Conservation (phyloP, 1,140 invertebrate species). For the Drosophila carrolli region DNA sequence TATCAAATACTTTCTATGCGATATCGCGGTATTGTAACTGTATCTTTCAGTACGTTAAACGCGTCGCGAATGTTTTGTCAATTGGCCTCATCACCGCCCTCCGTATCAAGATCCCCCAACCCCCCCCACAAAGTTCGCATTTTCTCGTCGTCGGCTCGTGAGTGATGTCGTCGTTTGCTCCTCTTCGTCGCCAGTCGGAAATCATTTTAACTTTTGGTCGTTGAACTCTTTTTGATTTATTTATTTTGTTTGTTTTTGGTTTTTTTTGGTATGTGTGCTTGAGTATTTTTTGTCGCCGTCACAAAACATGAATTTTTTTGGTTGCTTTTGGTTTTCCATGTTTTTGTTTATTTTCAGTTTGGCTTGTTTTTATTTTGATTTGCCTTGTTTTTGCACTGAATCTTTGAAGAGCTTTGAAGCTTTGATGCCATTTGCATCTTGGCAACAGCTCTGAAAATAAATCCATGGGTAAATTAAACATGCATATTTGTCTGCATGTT, state of each 20-base stretch:
- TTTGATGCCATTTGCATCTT: constrained; percentile 11
- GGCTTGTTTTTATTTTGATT: constrained; percentile 28
- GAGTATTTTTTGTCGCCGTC: constrained; percentile 39
- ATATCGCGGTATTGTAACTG: constrained; percentile 56
- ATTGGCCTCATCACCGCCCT: constrained; percentile 20
- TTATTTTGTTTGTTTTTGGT: constrained; percentile 48
- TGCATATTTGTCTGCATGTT: not conserved
- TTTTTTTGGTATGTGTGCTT: constrained; percentile 4
- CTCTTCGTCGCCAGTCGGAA: constrained; percentile 58
- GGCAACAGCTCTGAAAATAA: not conserved
- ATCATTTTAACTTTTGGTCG: constrained; percentile 78
- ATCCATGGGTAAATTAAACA: not conserved
- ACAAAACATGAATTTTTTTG: constrained; percentile 51
- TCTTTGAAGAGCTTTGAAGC: constrained; percentile 7
- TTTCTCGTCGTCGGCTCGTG: constrained; percentile 11
- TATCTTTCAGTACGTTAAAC: constrained; percentile 63
- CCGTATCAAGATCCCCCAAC: constrained; percentile 2
- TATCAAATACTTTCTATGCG: constrained; percentile 53
- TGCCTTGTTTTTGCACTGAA: constrained; percentile 19
- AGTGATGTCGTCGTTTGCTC: constrained; percentile 30
- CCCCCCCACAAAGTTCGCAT: constrained; percentile 1
- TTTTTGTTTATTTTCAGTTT: constrained; percentile 23
- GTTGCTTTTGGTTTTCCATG: constrained; percentile 34
- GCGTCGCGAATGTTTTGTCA: constrained; percentile 44
- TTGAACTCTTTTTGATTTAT: constrained; percentile 81